Base-by-base conservation (phyloP, 2,113 vertebrate species). In the Crotalus horridus region DNA sequence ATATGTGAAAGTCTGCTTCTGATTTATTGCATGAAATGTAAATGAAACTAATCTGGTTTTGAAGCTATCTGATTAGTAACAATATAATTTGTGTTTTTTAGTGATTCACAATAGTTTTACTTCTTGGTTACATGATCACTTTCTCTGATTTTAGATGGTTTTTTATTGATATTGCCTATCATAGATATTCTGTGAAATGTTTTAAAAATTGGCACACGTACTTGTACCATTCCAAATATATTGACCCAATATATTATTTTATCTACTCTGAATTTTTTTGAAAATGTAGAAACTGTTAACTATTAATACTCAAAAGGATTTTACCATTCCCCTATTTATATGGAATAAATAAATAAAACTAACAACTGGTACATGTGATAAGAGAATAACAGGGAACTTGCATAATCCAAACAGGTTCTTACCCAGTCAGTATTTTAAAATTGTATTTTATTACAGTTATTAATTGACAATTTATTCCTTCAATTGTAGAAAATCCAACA, bases 371-470 rank as follows among this genome's bases (percentile, higher is more conserved):
- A 96, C 61, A 96, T 94, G 87, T 94, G 90, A 89, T 26, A 51
- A 43, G 92, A 95, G 95, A 94, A 95, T n/a, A 92, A 92, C 7
- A 90, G 90, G 59, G 95, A 94, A 96, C 95, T 96, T 94, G 95
- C 91, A 89, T 26, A 96, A 96, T 95, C 96, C 92, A 95, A 6
- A 2, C 89, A 94, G 69, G 53, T 96, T 90, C 39, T 94, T 95
- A 96, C 91, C 89, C 1, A 33, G 15, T 39, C 13, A 17, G n/a
- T 7, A 33, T 94, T 97, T 95, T 93, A 95, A 81, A 94, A 93
- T 90, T 93, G 94, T 96, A 95, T 92, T 96, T 96, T 90, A 96
- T 97, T 97, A 96, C 58, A 95, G 56, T 96, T 96, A 96, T 95
- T 96, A 97, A 96, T 96, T 93, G 93, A 97, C 95, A 96, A 95